Base-by-base conservation (phyloP, 2,888 invertebrate species). In the Subacronicta megacephala region DNA sequence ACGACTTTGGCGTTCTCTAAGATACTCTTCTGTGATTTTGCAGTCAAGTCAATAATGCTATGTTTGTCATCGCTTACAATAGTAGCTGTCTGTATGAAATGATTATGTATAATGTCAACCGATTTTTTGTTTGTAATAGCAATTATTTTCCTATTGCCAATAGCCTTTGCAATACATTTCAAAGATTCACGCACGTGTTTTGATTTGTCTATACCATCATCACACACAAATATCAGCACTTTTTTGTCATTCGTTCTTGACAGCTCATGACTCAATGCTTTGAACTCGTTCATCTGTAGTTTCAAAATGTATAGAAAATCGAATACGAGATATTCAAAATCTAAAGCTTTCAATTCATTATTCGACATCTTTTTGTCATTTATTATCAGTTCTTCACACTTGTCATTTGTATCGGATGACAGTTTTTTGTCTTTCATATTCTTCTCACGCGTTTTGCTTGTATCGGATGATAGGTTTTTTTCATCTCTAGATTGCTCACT, bases 321-420 rank as follows among this genome's bases (percentile, higher is more conserved):
- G 13, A 58, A n/a, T 7, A 58, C 36, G 9, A n/a, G 0, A 18
- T 55, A 29, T 35, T 43, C n/a, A 5, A 31, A 31, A 31, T 31
- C n/a, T 4, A 29, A 12, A 64, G 72, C 78, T 49, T 29, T 23
- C 12, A 15, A 13, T 26, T 29, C 51, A 53, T 12, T 29, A n/a
- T n/a, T n/a, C n/a, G n/a, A n/a, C n/a, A n/a, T n/a, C n/a, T n/a
- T n/a, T n/a, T n/a, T n/a, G n/a, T n/a, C n/a, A n/a, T n/a, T n/a
- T n/a, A n/a, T n/a, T n/a, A n/a, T n/a, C n/a, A n/a, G n/a, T n/a
- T n/a, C n/a, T n/a, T n/a, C n/a, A n/a, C n/a, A n/a, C n/a, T n/a
- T n/a, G n/a, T n/a, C n/a, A n/a, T n/a, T n/a, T n/a, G n/a, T n/a
- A n/a, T n/a, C 4, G 18, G 18, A 18, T 18, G 18, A 18, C 18